Percentiles rank a stretch among this genome's conserved stretches.
Conservation (phyloP, 2,797 vertebrate species). For the Steatocranus sp. region DNA sequence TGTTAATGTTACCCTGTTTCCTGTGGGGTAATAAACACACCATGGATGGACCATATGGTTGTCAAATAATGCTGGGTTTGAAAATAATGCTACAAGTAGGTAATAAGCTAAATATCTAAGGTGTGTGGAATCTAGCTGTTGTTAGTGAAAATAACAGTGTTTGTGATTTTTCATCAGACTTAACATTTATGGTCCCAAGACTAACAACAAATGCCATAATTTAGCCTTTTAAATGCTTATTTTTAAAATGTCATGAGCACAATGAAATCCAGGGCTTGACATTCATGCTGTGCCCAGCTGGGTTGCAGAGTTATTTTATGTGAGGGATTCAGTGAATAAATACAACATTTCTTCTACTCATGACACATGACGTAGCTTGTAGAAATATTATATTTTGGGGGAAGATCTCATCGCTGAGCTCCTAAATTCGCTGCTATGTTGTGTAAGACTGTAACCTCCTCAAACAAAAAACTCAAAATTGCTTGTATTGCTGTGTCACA, state of each 20-base stretch:
- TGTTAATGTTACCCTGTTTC: neutral
- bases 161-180: neutral
- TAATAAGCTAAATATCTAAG: neutral
- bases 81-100: neutral
- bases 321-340: neutral
- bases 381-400: neutral
- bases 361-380: neutral
- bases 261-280: neutral
- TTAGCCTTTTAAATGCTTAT: neutral
- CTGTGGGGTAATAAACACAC: neutral
- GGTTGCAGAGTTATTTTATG: neutral
- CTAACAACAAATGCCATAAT: neutral
- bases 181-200: neutral
- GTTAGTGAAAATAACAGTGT: neutral
- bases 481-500: neutral
- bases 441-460: neutral
- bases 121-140: neutral
- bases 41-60: neutral
- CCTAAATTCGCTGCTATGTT: neutral
- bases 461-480: neutral
- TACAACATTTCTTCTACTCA: neutral
- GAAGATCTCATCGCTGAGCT: too few species aligned
- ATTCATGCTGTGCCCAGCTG: neutral
- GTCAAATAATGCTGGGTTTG: neutral
- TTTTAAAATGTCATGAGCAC: neutral